Conservation (phyloP, 2,888 invertebrate species). For the Drosophila paracracens region DNA sequence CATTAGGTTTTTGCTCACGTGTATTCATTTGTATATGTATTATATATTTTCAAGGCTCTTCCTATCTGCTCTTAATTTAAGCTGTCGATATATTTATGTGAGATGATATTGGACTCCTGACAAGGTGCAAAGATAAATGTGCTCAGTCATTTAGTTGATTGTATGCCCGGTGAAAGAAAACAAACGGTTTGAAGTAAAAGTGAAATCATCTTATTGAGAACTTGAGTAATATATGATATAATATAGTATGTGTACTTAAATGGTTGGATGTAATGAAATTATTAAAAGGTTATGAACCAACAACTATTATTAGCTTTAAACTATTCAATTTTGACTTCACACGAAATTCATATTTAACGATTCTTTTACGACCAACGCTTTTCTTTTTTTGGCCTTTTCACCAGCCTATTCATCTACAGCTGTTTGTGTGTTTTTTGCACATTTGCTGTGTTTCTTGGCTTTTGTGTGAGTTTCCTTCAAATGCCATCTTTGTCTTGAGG, state of each 20-base stretch:
- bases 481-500: slow-evolving; percentile 68
- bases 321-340: not conserved
- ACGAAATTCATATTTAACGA: not conserved
- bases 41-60: not conserved
- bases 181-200: not conserved
- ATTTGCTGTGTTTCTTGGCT: slow-evolving; percentile 26
- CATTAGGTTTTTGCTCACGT: not conserved
- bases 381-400: not conserved
- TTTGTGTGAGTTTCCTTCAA: slow-evolving; percentile 40
- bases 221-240: not conserved
- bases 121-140: slow-evolving; percentile 51
- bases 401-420: not conserved
- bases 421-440: slow-evolving; percentile 7
- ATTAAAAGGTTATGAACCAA: not conserved
- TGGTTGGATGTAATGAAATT: not conserved
- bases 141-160: slow-evolving; percentile 65
- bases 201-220: not conserved
- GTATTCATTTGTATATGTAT: not conserved
- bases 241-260: not conserved
- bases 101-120: not conserved
- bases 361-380: not conserved
- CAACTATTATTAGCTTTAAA: not conserved
- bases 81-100: slow-evolving; percentile 10
- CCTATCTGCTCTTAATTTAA: slow-evolving; percentile 7
- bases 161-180: slow-evolving; percentile 12